Conservation (phyloP, 2,888 invertebrate species). For the Cacoxenus indagator region DNA sequence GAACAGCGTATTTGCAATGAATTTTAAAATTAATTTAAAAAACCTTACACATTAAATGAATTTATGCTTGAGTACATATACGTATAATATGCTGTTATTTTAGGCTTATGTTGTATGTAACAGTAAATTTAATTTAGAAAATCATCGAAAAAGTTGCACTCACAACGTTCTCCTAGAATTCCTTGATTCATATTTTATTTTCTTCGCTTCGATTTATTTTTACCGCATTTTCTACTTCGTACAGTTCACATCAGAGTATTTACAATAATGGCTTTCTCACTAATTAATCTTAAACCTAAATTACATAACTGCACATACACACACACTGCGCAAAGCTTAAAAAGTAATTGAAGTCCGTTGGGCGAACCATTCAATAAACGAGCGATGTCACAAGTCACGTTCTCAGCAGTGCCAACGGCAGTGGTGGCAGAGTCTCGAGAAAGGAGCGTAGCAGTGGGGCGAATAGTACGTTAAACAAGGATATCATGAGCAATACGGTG, state of each 20-base stretch:
- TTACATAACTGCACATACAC: slow-evolving; percentile 53
- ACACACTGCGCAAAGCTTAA: slow-evolving; percentile 52
- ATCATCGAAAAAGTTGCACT: background rate
- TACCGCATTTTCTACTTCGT: background rate
- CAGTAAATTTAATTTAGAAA: slow-evolving; percentile 50
- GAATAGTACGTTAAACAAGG: slow-evolving; percentile 1
- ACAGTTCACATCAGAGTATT: slow-evolving; percentile 38
- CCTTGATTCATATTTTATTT: background rate
- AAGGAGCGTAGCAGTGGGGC: slow-evolving; percentile 12
- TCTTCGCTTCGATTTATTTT: background rate
- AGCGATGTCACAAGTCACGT: slow-evolving; percentile 65
- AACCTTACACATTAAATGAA: background rate
- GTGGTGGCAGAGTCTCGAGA: background rate
- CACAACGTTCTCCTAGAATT: background rate
- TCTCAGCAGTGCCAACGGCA: slow-evolving; percentile 43
- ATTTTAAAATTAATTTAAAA: background rate
- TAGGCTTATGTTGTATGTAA: slow-evolving; percentile 25
- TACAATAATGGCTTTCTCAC: slow-evolving; percentile 47
- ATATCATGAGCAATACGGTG: background rate
- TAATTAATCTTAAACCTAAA: slow-evolving; percentile 63
- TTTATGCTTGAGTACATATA: background rate
- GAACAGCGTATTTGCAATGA: background rate
- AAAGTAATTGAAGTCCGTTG: slow-evolving; percentile 53
- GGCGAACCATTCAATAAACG: slow-evolving; percentile 45
- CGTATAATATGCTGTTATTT: background rate